A percentile compares a stretch with the other conserved stretches of the same genome.
phyloP scores from a whole-genome alignment of 2,888 invertebrate genomes.

The Arctia plantaginis region DNA sequence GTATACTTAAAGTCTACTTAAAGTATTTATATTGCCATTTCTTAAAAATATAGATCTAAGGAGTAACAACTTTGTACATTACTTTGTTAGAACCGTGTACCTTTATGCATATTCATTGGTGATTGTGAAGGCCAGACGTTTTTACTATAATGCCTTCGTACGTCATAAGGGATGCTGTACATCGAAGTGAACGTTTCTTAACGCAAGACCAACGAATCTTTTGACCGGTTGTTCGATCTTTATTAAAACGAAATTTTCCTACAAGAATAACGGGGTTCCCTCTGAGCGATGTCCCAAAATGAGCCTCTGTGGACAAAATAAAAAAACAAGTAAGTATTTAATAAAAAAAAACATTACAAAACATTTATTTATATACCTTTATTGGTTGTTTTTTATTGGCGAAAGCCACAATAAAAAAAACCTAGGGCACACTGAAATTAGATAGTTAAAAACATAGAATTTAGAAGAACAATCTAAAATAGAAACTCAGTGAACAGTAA shows the following conservation, averaged over 20 bases:
- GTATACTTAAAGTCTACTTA: not conserved
- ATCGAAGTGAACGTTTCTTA: slow-evolving; percentile 47
- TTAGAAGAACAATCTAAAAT: too few species aligned
- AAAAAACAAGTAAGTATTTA: not conserved
- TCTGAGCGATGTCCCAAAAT: slow-evolving; percentile 42
- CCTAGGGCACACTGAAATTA: too few species aligned
- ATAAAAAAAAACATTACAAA: too few species aligned
- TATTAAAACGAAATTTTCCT: slow-evolving; percentile 45
- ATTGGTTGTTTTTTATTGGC: too few species aligned
- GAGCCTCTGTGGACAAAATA: slow-evolving; percentile 21
- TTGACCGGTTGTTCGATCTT: slow-evolving; percentile 31
- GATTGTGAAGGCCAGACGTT: slow-evolving; percentile 23
- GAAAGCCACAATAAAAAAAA: too few species aligned
- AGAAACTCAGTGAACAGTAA: not conserved
- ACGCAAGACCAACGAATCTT: slow-evolving; percentile 56
- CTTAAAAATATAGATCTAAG: not conserved
- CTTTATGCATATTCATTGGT: slow-evolving; percentile 18
- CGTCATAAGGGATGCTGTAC: slow-evolving; percentile 53
- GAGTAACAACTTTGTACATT: not conserved
- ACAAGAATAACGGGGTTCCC: slow-evolving; percentile 51
- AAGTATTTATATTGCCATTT: too few species aligned
- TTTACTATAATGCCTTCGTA: slow-evolving; percentile 38
- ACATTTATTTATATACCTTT: too few species aligned
- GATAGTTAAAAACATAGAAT: too few species aligned
- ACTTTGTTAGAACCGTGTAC: not conserved